These are phyloP conservation scores for Eledona agricola DNA, from an alignment of 2,888 invertebrate species.

Conservation along the genomic window DNA sequence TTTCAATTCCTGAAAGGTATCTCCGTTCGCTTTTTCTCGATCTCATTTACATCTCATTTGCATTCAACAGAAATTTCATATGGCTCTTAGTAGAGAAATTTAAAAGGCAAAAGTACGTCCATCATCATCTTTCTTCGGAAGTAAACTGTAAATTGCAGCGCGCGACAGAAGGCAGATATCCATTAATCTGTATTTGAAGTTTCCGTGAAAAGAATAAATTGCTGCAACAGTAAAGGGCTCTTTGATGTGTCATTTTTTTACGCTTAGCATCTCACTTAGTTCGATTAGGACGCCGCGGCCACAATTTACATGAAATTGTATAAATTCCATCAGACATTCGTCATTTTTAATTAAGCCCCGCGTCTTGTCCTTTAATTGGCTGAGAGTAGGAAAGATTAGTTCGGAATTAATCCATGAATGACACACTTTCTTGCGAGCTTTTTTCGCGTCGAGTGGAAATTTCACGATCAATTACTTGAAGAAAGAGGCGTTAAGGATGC, in stretches of 20 bases:
- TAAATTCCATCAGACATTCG: slow-evolving; percentile 6
- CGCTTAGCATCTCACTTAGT: slow-evolving; percentile 4
- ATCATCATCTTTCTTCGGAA: slow-evolving; percentile 28
- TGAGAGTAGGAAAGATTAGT: slow-evolving; percentile 13
- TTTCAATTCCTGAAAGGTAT: slow-evolving; percentile 11
- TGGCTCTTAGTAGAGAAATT: slow-evolving; percentile 15
- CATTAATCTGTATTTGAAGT: slow-evolving; percentile 42
- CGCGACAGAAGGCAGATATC: slow-evolving; percentile 36
- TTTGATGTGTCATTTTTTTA: slow-evolving; percentile 21
- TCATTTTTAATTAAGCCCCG: slow-evolving; percentile 19
- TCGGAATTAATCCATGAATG: slow-evolving; percentile 19
- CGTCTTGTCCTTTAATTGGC: slow-evolving; percentile 13
- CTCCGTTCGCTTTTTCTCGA: slow-evolving; percentile 8
- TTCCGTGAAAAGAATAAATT: slow-evolving; percentile 41
- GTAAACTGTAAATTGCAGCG: slow-evolving; percentile 33
- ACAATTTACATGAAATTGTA: slow-evolving; percentile 21
- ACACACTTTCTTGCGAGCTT: slow-evolving; percentile 15
- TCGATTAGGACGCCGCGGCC: background rate
- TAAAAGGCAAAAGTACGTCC: slow-evolving; percentile 23
- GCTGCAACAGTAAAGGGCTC: slow-evolving; percentile 18
- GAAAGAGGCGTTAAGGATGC: slow-evolving; percentile 31
- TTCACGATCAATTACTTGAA: slow-evolving; percentile 35
- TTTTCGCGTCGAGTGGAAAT: slow-evolving; percentile 20
- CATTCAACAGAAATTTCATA: slow-evolving; percentile 26
- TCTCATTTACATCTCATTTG: slow-evolving; percentile 15